phyloP scores from a whole-genome alignment of 1,140 invertebrate species.

The Heterodera carotae region DNA sequence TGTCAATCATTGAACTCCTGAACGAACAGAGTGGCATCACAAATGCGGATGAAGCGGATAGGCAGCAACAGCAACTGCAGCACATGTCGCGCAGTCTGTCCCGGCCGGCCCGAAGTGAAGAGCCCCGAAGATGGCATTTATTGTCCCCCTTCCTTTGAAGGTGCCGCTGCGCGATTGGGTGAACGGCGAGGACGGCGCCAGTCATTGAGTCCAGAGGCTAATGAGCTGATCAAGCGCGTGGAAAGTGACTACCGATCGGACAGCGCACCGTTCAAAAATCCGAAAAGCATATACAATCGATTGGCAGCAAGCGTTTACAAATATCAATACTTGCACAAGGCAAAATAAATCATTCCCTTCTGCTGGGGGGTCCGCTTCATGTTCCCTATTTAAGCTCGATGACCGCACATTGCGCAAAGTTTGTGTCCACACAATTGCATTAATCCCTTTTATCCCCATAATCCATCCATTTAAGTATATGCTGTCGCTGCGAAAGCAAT shows the following conservation, averaged over 20 bases:
- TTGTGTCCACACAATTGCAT: too few relatives aligned
- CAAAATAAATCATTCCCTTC: slow-evolving; percentile 19
- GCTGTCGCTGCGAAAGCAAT: slow-evolving; percentile 54
- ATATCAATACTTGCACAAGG: slow-evolving; percentile 64
- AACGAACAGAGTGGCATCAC: slow-evolving; percentile 51
- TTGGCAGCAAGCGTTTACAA: slow-evolving; percentile 58
- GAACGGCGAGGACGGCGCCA: slow-evolving; percentile 41
- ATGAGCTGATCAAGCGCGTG: slow-evolving; percentile 53
- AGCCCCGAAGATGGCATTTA: too few relatives aligned
- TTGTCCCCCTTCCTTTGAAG: background rate
- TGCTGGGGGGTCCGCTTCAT: too few relatives aligned
- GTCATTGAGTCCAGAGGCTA: slow-evolving; percentile 50
- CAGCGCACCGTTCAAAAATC: slow-evolving; percentile 29
- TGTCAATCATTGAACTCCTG: too few relatives aligned
- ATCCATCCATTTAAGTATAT: slow-evolving; percentile 50
- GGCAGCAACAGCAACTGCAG: slow-evolving; percentile 7
- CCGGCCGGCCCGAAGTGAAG: slow-evolving; percentile 46
- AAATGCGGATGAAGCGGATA: slow-evolving; percentile 47
- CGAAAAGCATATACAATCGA: slow-evolving; percentile 51
- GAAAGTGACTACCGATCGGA: slow-evolving; percentile 49
- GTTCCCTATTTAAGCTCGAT: slow-evolving; percentile 48
- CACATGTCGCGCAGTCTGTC: slow-evolving; percentile 54
- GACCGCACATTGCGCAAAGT: slow-evolving; percentile 52
- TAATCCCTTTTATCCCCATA: too few relatives aligned
- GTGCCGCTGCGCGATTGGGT: slow-evolving; percentile 19